Evolutionary conservation across 2,888 invertebrate genomes (phyloP).

Genomic region (Mythimna ferrago): DNA sequence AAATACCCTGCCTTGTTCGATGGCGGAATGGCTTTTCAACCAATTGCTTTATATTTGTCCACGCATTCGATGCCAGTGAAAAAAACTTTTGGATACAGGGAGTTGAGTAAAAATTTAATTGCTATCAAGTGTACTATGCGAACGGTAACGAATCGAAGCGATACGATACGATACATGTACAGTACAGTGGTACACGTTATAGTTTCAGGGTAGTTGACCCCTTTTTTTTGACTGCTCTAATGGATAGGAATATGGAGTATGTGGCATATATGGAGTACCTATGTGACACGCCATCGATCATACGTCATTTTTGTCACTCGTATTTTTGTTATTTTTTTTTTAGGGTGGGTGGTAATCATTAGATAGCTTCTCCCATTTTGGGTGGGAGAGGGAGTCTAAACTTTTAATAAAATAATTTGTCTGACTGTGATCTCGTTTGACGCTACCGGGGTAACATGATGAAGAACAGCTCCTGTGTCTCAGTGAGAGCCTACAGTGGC

Average conservation of each 20-base stretch:
- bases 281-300: background rate
- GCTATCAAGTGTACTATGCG: slow-evolving; percentile 58
- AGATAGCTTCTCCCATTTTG: too few relatives aligned
- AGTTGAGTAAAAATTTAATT: slow-evolving; percentile 62
- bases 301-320: background rate
- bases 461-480: too few relatives aligned
- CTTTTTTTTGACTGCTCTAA: slow-evolving; percentile 25
- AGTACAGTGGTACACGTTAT: background rate
- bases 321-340: background rate
- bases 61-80: slow-evolving; percentile 57
- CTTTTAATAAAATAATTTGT: too few relatives aligned
- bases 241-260: slow-evolving; percentile 9
- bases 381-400: too few relatives aligned
- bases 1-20: slow-evolving; percentile 49
- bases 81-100: slow-evolving; percentile 51
- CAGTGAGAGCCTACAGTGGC: too few relatives aligned
- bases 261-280: background rate
- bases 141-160: slow-evolving; percentile 46
- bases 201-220: slow-evolving; percentile 35
- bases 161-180: slow-evolving; percentile 6
- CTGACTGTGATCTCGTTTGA: too few relatives aligned
- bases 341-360: too few relatives aligned
- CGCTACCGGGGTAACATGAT: too few relatives aligned
- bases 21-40: slow-evolving; percentile 63
- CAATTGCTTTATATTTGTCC: slow-evolving; percentile 68